These are phyloP conservation scores for Poeciliopsis occidentalis DNA, from an alignment of 2,113 vertebrate genomes.

Conservation along the genomic window DNA sequence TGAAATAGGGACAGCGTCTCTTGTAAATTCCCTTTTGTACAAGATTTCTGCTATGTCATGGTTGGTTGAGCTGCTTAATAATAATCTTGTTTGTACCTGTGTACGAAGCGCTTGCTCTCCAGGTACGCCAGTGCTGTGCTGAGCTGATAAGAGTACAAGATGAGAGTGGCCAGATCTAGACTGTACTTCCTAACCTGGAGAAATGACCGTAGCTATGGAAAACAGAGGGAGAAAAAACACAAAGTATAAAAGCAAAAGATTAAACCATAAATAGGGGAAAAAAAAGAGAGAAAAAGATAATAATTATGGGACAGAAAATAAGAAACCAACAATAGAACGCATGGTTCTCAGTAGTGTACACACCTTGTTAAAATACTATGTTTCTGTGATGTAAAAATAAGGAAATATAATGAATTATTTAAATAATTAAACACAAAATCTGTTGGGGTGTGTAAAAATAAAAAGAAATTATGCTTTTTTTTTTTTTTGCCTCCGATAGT, in stretches of 20 bases:
- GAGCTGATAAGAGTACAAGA: slow-evolving; percentile 95
- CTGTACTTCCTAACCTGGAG: slow-evolving; percentile 97
- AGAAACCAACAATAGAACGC: too few relatives aligned
- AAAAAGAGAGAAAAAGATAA: neutral
- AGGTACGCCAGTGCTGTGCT: slow-evolving; percentile 96
- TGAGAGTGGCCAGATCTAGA: slow-evolving; percentile 92
- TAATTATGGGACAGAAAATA: neutral
- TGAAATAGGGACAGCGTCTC: neutral
- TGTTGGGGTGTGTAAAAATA: too few relatives aligned
- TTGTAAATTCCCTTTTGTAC: neutral
- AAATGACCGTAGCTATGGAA: slow-evolving; percentile 89
- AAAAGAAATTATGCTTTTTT: too few relatives aligned
- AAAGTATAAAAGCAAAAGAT: neutral
- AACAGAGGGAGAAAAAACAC: slow-evolving; percentile 1
- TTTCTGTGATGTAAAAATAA: neutral
- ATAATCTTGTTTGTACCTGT: slow-evolving; percentile 83
- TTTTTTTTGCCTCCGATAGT: neutral
- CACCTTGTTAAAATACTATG: neutral
- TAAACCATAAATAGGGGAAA: too few relatives aligned
- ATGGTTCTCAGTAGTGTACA: neutral
- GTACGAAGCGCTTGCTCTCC: slow-evolving; percentile 98
- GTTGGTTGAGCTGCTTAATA: neutral
- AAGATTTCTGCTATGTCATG: neutral
- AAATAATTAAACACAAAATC: neutral
- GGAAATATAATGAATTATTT: neutral